A percentile compares a stretch with the other conserved stretches of the same genome.
Conservation (phyloP, 2,888 invertebrate species). For the Dolichomitus sp. region DNA sequence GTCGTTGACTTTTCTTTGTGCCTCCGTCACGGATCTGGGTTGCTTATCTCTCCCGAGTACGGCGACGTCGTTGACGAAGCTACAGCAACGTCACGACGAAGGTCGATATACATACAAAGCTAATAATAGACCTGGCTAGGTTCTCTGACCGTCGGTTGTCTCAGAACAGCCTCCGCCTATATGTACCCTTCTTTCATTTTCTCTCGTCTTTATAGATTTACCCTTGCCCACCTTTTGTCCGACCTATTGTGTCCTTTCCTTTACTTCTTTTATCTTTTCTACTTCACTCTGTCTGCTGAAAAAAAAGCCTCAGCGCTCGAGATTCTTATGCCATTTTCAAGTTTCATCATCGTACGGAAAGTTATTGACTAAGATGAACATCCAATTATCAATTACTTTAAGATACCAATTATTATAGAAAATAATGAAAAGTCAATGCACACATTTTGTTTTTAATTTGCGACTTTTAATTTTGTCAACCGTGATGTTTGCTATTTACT, state of each 20-base stretch:
- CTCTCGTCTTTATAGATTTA: slow-evolving; percentile 17
- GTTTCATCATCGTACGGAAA: not conserved
- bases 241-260: slow-evolving; percentile 6
- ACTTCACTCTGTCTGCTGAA: not conserved
- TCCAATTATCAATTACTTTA: not conserved
- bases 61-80: slow-evolving; percentile 39
- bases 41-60: slow-evolving; percentile 55
- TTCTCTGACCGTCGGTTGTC: slow-evolving; percentile 57
- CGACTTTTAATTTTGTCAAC: not conserved
- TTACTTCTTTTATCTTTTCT: slow-evolving; percentile 7
- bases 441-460: not conserved
- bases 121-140: slow-evolving; percentile 65
- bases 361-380: not conserved
- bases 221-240: slow-evolving; percentile 11
- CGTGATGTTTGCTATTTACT: not conserved
- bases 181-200: slow-evolving; percentile 1
- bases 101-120: slow-evolving; percentile 63
- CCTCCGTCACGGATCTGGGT: slow-evolving; percentile 66
- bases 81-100: slow-evolving; percentile 60
- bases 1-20: slow-evolving; percentile 68
- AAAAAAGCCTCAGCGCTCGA: not conserved
- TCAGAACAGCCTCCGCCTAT: slow-evolving; percentile 37
- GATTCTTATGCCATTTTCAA: not conserved
- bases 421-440: not conserved
- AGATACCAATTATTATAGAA: not conserved